Percentiles rank a stretch among this genome's conserved stretches.
These are phyloP conservation scores for Saccopteryx leptura DNA, from an alignment of 2,113 vertebrate genomes.

Conservation along the genomic window DNA sequence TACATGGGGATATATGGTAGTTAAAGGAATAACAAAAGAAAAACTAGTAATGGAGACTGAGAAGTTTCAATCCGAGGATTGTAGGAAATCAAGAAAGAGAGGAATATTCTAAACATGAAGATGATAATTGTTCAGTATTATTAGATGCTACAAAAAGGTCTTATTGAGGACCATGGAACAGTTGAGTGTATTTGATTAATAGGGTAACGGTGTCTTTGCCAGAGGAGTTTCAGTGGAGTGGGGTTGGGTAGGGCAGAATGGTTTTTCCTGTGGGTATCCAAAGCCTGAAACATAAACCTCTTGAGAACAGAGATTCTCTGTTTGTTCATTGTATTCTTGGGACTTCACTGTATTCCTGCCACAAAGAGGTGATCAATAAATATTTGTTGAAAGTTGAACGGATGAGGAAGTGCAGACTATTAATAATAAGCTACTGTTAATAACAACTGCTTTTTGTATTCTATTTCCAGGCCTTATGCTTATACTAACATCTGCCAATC, in stretches of 20 bases:
- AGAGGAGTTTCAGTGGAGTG: not conserved
- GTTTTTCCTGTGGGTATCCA: not conserved
- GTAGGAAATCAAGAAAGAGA: not conserved
- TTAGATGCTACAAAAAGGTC: not conserved
- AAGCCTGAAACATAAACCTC: not conserved
- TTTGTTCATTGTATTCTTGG: not conserved
- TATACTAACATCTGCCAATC: not conserved
- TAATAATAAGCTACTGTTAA: not conserved
- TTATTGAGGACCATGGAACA: not conserved
- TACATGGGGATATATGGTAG: no score
- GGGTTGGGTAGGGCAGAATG: not conserved
- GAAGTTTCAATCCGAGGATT: not conserved
- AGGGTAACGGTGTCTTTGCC: not conserved
- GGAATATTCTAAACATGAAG: not conserved
- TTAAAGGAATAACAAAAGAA: slow-evolving; percentile 19
- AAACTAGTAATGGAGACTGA: not conserved
- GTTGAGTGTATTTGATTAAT: not conserved
- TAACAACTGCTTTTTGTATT: not conserved
- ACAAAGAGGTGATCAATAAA: not conserved
- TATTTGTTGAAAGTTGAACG: slow-evolving; percentile 20
- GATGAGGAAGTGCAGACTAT: not conserved
- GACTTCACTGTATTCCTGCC: not conserved
- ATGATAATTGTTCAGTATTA: not conserved
- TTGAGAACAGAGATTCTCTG: not conserved
- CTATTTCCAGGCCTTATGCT: not conserved